A percentile compares a stretch with the other conserved stretches of the same genome.
Evolutionary conservation across 2,797 vertebrate genomes (phyloP).

Genomic region (Sardinella longiceps): DNA sequence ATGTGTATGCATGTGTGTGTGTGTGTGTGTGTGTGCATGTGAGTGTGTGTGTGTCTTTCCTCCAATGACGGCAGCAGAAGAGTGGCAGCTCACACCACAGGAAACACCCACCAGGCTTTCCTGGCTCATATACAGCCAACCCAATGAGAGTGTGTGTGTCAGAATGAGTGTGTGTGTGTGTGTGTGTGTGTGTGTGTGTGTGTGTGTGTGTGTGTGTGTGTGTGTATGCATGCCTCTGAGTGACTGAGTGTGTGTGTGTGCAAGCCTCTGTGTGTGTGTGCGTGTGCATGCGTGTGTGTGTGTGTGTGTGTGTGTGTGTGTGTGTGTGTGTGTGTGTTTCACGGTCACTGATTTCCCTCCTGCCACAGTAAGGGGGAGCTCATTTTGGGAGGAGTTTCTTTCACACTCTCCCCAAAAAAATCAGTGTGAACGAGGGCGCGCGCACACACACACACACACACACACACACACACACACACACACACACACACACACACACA

Average conservation of each 20-base stretch:
- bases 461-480: slow-evolving; percentile 16
- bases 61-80: no score
- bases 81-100: no score
- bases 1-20: no score
- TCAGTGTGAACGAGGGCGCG: neutral
- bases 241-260: no score
- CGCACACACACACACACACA: slow-evolving; percentile 30
- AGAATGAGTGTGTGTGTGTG: no score
- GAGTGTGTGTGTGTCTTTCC: neutral
- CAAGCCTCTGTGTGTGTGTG: no score
- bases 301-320: neutral
- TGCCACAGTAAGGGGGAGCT: neutral
- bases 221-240: no score
- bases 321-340: neutral
- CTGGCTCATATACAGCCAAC: no score
- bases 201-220: no score
- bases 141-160: no score
- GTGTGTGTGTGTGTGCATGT: neutral
- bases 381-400: neutral
- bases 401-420: neutral
- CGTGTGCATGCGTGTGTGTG: neutral
- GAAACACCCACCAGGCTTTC: no score
- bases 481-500: slow-evolving; percentile 38
- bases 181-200: no score
- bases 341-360: neutral